Conservation (phyloP, 2,888 invertebrate genomes). For the Drosophila putrida region DNA sequence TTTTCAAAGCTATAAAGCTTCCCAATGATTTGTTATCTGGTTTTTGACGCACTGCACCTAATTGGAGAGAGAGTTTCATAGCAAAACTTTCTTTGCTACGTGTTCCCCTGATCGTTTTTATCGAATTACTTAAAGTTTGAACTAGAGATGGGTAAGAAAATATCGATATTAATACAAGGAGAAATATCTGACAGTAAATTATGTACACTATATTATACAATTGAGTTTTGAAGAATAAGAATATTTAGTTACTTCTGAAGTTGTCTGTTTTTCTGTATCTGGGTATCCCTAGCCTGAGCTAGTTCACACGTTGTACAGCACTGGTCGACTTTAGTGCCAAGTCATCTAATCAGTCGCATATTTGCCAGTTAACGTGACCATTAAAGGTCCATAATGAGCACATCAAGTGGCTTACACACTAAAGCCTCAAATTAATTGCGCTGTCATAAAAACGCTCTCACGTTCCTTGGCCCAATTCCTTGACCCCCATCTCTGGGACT, state of each 20-base stretch:
- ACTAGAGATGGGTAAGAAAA: too few species aligned
- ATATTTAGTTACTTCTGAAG: too few species aligned
- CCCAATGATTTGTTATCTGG: conserved; percentile 17
- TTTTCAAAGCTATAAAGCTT: conserved; percentile 24
- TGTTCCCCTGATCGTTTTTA: too few species aligned
- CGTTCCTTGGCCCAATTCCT: conserved; percentile 38
- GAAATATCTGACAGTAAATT: too few species aligned
- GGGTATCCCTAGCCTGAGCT: background rate
- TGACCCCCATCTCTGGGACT: background rate
- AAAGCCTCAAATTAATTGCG: conserved; percentile 80
- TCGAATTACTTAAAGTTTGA: too few species aligned
- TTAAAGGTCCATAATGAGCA: conserved; percentile 77
- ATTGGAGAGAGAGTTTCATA: too few species aligned
- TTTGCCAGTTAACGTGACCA: conserved; percentile 73
- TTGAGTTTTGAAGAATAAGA: too few species aligned
- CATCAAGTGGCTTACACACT: conserved; percentile 80
- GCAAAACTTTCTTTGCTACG: too few species aligned
- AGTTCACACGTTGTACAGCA: conserved; percentile 6
- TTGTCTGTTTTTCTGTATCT: background rate
- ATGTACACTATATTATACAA: too few species aligned
- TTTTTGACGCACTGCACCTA: too few species aligned
- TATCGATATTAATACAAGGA: too few species aligned
- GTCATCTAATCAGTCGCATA: conserved; percentile 76
- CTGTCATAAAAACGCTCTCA: conserved; percentile 79
- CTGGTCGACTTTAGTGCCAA: conserved; percentile 5